Conservation (phyloP, 2,113 vertebrate species). For the Triplophysa dalaica region DNA sequence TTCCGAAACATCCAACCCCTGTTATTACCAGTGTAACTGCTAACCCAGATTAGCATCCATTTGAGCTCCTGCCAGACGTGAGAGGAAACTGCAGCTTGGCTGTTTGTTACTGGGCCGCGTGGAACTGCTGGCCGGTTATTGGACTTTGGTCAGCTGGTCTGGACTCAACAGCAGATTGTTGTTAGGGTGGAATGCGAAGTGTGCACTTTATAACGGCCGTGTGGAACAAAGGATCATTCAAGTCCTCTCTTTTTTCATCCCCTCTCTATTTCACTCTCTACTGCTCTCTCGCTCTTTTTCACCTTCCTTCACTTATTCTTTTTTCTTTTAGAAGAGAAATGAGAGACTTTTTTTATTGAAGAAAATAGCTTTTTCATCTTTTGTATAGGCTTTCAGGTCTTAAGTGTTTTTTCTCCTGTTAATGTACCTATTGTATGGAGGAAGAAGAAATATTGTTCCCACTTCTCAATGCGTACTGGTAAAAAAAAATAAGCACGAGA, state of each 20-base stretch:
- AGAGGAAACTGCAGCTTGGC: conserved; percentile 1
- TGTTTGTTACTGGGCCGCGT: neutral
- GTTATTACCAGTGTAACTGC: conserved; percentile 4
- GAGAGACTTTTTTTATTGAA: neutral
- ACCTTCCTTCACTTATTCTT: neutral
- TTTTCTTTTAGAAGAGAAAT: conserved; percentile 6
- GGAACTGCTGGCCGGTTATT: neutral
- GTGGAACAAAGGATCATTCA: conserved; percentile 22
- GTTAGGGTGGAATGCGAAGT: conserved; percentile 1
- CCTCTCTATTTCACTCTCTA: neutral
- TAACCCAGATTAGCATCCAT: conserved; percentile 26
- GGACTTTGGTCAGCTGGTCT: neutral
- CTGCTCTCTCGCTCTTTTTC: neutral
- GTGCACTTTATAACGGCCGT: neutral
- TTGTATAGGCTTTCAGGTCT: conserved; percentile 1
- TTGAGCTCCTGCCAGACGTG: conserved; percentile 2
- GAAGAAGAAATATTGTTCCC: conserved; percentile 24
- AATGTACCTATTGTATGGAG: neutral
- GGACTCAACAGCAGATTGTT: neutral
- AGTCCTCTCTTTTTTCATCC: neutral
- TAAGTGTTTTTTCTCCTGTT: neutral
- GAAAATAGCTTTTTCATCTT: conserved; percentile 28
- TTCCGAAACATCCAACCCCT: neutral
- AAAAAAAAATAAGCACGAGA: conserved; percentile 16
- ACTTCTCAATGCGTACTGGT: conserved; percentile 11